These are phyloP conservation scores for Drosophila meridionalis DNA, from an alignment of 2,888 invertebrate species.

Conservation along the genomic window DNA sequence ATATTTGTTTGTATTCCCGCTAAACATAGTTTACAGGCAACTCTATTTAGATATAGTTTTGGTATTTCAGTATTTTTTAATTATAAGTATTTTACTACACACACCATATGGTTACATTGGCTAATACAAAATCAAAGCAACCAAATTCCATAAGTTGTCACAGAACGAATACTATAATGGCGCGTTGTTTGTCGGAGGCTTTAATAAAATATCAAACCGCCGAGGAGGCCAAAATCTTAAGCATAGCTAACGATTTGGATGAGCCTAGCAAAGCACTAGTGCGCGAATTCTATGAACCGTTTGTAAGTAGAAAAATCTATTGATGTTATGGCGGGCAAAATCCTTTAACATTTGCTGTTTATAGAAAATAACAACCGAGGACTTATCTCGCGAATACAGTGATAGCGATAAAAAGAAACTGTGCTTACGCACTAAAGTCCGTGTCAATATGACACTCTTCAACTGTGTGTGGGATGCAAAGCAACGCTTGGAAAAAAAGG, in stretches of 20 bases:
- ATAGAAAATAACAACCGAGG: slow-evolving; percentile 52
- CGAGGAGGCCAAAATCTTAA: slow-evolving; percentile 15
- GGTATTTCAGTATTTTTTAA: not conserved
- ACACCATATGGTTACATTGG: slow-evolving; percentile 20
- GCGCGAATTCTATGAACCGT: slow-evolving; percentile 7
- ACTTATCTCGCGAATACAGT: slow-evolving; percentile 45
- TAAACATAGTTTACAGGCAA: not conserved
- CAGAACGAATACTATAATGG: slow-evolving; percentile 9
- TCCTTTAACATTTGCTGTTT: not conserved
- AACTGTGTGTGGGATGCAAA: slow-evolving; percentile 64
- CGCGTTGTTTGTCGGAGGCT: slow-evolving; percentile 20
- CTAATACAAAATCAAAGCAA: not conserved
- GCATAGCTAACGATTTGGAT: slow-evolving; percentile 10
- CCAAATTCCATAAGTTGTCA: not conserved
- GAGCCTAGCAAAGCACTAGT: slow-evolving; percentile 2
- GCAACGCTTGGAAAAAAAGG: slow-evolving; percentile 31
- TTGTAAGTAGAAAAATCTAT: slow-evolving; percentile 31
- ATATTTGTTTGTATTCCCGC: no score
- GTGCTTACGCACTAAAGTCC: slow-evolving; percentile 55
- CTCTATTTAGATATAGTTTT: not conserved
- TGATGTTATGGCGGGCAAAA: no score
- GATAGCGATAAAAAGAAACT: slow-evolving; percentile 35
- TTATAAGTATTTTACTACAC: not conserved
- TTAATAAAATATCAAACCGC: slow-evolving; percentile 28
- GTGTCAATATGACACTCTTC: slow-evolving; percentile 46